Conservation (phyloP, 2,113 vertebrate species). For the Neolamprologus sp. region DNA sequence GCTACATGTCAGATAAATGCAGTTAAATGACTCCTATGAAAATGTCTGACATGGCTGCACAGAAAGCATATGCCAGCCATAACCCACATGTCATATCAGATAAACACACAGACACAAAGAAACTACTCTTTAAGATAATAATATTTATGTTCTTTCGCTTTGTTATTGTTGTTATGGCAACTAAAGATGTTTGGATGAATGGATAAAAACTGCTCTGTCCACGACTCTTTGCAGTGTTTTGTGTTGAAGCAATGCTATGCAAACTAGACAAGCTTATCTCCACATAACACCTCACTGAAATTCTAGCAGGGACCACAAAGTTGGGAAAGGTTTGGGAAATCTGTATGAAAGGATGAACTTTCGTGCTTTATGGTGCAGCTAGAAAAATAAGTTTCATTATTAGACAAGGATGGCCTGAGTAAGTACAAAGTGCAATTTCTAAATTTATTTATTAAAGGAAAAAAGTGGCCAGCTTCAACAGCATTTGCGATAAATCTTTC, state of each 20-base stretch:
- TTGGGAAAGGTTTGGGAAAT: not conserved
- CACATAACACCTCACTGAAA: not conserved
- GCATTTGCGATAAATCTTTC: not conserved
- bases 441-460: not conserved
- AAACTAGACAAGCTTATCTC: not conserved
- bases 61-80: not conserved
- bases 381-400: not conserved
- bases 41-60: not conserved
- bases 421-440: not conserved
- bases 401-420: not conserved
- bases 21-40: not conserved
- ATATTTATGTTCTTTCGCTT: not conserved
- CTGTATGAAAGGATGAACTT: not conserved
- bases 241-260: not conserved
- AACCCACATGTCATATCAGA: not conserved
- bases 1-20: not conserved
- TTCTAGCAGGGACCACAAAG: not conserved
- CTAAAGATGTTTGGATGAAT: not conserved
- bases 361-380: accelerated
- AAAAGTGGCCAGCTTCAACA: not conserved
- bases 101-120: not conserved
- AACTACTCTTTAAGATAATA: not conserved
- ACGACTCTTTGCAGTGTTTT: not conserved
- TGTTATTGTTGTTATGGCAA: not conserved
- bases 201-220: not conserved